phyloP scores from a whole-genome alignment of 2,113 vertebrate genomes.

The Ictidomys tridecemlineatus region DNA sequence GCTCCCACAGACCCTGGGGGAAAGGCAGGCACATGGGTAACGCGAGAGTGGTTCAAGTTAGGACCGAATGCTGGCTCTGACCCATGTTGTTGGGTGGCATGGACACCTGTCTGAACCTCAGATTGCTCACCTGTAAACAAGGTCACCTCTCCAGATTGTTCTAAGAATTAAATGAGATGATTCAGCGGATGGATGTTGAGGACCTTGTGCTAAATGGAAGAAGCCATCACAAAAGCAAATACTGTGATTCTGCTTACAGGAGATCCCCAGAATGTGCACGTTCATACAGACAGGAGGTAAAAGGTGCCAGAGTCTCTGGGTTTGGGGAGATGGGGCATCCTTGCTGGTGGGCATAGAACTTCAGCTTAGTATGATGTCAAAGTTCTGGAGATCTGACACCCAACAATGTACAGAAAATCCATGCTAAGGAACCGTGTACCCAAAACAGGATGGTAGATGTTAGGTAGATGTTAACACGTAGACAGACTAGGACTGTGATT shows the following conservation, averaged over 20 bases:
- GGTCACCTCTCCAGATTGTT: neutral
- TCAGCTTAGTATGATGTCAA: neutral
- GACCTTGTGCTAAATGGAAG: neutral
- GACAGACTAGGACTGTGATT: neutral
- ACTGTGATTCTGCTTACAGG: rapidly evolving
- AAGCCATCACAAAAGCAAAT: neutral
- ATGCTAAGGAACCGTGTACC: rapidly evolving
- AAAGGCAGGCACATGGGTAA: rapidly evolving
- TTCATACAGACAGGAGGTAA: neutral
- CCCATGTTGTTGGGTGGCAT: rapidly evolving
- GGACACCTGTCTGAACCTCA: neutral
- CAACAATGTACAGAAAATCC: neutral
- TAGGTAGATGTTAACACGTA: no score
- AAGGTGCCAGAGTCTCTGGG: neutral
- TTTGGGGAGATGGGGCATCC: rapidly evolving
- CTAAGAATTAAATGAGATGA: neutral
- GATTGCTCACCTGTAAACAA: neutral
- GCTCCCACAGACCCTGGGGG: neutral
- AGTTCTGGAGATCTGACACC: neutral
- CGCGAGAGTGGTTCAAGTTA: no score
- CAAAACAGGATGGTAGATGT: neutral
- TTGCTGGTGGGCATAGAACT: rapidly evolving
- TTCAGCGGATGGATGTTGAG: no score
- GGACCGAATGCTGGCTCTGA: neutral
- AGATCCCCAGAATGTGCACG: rapidly evolving